Base-by-base conservation (phyloP, 30 jellyfish, hydroid and myxozoan genomes). In the Turritopsis rubra region DNA sequence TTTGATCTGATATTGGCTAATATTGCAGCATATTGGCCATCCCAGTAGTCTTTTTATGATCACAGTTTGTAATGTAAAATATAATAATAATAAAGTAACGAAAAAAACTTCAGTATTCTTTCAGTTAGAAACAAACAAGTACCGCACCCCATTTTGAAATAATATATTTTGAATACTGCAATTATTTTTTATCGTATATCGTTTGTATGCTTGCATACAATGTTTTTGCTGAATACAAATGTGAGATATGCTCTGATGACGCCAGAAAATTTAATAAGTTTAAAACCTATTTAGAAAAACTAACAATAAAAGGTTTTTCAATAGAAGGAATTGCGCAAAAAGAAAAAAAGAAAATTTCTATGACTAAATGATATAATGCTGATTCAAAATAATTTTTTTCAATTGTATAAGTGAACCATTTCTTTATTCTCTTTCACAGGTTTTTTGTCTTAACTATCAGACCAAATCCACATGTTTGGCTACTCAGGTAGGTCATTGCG, bases 211-310 rank as follows among this genome's bases (percentile, higher is more conserved):
- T 68, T 68, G 9, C 8, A 68, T 27, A 0, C 7, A n/a, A 22
- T 68, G 1, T 68, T 27, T 27, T 68, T 27, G 8, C 77, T n/a
- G 9, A 16, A 23, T 21, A 27, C 1, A n/a, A n/a, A n/a, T 68
- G 28, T 68, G 31, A 1, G 30, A 23, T 0, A 68, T 68, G 77
- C 77, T 27, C 77, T 68, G 77, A 68, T 68, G 77, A 68, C 8
- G 30, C 19, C 77, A 68, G 77, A 68, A 68, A n/a, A 68, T 68
- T 68, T 68, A 68, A 68, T 68, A 8, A 68, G 77, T 68, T 68
- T 0, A 68, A 68, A 68, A 68, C 77, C 77, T 9, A 23, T 68
- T 27, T 19, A 68, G 16, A 68, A 68, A 68, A 27, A 68, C 21
- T n/a, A 23, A 68, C 30, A 27, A 23, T n/a, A n/a, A 68, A 68